These are phyloP conservation scores for Sternotherus odoratus DNA, from an alignment of 2,797 vertebrate genomes.

Conservation along the genomic window DNA sequence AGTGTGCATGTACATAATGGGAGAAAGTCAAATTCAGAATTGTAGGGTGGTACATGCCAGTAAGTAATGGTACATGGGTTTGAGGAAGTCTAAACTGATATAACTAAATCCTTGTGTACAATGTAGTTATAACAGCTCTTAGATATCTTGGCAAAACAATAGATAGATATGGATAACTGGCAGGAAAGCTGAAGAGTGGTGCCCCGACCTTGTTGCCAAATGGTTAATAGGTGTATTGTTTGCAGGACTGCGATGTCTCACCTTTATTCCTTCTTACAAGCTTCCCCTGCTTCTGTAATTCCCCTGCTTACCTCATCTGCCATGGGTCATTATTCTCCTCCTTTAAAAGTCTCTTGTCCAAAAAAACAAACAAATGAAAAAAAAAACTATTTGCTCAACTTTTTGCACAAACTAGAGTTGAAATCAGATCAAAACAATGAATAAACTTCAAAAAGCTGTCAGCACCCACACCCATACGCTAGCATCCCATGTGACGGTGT, in stretches of 20 bases:
- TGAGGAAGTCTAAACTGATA: not conserved
- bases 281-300: not conserved
- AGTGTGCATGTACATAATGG: not conserved
- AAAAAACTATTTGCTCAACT: conserved; percentile 15
- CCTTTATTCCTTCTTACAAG: not conserved
- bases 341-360: not conserved
- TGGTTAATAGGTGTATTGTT: not conserved
- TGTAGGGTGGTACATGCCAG: not conserved
- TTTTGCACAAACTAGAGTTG: conserved; percentile 43
- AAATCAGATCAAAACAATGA: conserved; percentile 68
- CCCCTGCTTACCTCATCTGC: not conserved
- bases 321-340: not conserved
- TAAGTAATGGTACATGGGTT: not conserved
- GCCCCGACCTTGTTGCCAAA: not conserved
- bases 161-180: not conserved
- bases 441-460: conserved; percentile 56
- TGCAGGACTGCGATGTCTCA: not conserved
- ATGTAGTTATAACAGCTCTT: not conserved
- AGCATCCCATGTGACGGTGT: conserved; percentile 54
- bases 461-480: conserved; percentile 51
- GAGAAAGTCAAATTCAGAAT: not conserved
- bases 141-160: not conserved
- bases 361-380: not conserved
- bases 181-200: fast-evolving
- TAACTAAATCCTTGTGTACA: not conserved